phyloP scores from a whole-genome alignment of 1,140 invertebrate genomes.

The Potamilus streckersoni region DNA sequence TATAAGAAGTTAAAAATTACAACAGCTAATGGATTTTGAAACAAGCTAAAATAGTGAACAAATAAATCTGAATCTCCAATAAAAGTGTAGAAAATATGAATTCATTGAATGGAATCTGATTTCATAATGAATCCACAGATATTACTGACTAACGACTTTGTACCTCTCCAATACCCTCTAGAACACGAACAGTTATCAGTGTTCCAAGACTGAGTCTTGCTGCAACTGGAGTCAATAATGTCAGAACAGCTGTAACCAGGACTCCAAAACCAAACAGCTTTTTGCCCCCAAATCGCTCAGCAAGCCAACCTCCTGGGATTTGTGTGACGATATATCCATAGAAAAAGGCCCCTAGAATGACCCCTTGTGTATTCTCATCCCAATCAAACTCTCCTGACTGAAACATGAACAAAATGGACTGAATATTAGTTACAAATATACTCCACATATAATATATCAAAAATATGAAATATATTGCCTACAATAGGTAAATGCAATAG shows the following conservation, averaged over 20 bases:
- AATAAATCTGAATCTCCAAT: too few relatives aligned
- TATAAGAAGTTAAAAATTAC: too few relatives aligned
- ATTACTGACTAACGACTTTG: too few relatives aligned
- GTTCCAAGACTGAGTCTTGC: conserved; percentile 76
- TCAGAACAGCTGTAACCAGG: conserved; percentile 81
- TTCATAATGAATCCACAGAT: too few relatives aligned
- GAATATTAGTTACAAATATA: too few relatives aligned
- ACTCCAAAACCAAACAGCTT: conserved; percentile 84
- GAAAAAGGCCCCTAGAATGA: conserved; percentile 88
- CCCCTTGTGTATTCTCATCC: conserved; percentile 81
- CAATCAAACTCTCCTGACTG: conserved; percentile 79
- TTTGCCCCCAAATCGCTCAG: conserved; percentile 84
- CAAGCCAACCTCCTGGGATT: conserved; percentile 76
- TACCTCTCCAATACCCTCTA: conserved; percentile 90
- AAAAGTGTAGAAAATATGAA: too few relatives aligned
- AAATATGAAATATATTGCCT: too few relatives aligned
- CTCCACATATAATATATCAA: too few relatives aligned
- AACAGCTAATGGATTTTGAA: too few relatives aligned
- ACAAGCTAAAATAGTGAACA: too few relatives aligned
- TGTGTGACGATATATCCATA: conserved; percentile 78
- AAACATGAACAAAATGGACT: not conserved
- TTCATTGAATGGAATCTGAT: too few relatives aligned
- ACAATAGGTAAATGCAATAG: too few relatives aligned
- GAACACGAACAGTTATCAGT: conserved; percentile 80
- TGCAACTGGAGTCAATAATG: conserved; percentile 82